Evolutionary conservation across 2,888 invertebrate genomes (phyloP), one percentile per base, ranked within the genome.

Genomic region (Xestobium rufovillosum): DNA sequence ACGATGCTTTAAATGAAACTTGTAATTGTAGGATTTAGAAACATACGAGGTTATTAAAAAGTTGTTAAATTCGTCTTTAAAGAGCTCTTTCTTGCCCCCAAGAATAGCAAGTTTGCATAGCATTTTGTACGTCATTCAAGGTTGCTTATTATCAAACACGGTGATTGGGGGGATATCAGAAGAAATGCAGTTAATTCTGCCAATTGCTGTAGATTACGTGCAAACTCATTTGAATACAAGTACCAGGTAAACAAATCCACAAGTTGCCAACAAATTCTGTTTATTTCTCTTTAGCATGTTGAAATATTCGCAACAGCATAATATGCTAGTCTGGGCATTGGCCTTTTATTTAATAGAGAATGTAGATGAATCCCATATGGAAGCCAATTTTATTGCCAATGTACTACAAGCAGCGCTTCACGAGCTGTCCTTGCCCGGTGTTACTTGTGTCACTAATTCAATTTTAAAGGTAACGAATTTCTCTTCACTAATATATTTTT

Each of bases 301-400:
- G 38, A 56, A 50, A 39, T 57, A 57, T 40, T 62, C 61, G 49
- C 76, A 78, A 55, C 76, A 78, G 46, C 82, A 84, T 56, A 72
- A 75, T 36, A 66, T 82, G 46, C 66, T 79, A 31, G 72, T 85
- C 55, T 86, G 85, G 83, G 75, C 83, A 15, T 63, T 83, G 31
- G 76, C 80, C 32, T 85, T 85, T 63, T 83, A 80, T 62, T 65
- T 87, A 41, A 69, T 85, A 51, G 86, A 87, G 63, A 77, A 79
- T 56, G 68, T 80, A 19, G 76, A 78, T 44, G 80, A 82, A 53
- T 68, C 71, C 35, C 75, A 75, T 44, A 66, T 73, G 34, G 76
- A 76, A 45, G 65, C 70, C 28, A 72, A 75, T 62, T 67, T 75
- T 53, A 65, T 73, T 36, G 66, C 71, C 12, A 72, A 70, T 36